Conservation (phyloP, 2,797 vertebrate species). For the Paguma larvata region DNA sequence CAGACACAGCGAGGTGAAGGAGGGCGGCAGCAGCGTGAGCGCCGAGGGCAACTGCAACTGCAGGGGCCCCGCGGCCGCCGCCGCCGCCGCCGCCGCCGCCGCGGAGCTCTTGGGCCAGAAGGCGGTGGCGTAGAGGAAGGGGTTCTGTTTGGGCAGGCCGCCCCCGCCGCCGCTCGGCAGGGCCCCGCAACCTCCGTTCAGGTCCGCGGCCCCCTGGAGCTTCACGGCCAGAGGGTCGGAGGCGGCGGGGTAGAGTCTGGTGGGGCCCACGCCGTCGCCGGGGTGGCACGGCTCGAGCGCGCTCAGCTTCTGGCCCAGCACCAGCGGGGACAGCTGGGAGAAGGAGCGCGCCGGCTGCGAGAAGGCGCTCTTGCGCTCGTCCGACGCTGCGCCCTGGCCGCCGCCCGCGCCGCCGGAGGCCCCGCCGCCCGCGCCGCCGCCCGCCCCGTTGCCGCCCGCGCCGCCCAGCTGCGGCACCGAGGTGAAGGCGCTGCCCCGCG, state of each 20-base stretch:
- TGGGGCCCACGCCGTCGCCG: conserved; percentile 92
- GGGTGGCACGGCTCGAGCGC: conserved; percentile 89
- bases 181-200: conserved; percentile 83
- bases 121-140: conserved; percentile 95
- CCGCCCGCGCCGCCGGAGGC: conserved; percentile 87
- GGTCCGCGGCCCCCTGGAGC: conserved; percentile 92
- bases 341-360: conserved; percentile 94
- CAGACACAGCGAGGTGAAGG: conserved; percentile 97
- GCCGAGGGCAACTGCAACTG: conserved; percentile 97
- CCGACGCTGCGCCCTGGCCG: conserved; percentile 81
- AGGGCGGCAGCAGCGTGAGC: conserved; percentile 96
- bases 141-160: conserved; percentile 94
- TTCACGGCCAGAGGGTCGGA: conserved; percentile 95
- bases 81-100: conserved; percentile 88
- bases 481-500: conserved; percentile 93
- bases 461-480: conserved; percentile 92
- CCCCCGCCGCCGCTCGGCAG: conserved; percentile 90
- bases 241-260: conserved; percentile 92
- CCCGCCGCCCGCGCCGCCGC: conserved; percentile 65
- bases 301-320: conserved; percentile 95
- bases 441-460: background rate
- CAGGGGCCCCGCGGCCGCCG: conserved; percentile 90
- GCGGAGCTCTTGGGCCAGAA: conserved; percentile 97
- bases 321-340: conserved; percentile 93
- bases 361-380: conserved; percentile 96